Conservation (phyloP, 2,797 vertebrate genomes). For the Clarias laeviceps region DNA sequence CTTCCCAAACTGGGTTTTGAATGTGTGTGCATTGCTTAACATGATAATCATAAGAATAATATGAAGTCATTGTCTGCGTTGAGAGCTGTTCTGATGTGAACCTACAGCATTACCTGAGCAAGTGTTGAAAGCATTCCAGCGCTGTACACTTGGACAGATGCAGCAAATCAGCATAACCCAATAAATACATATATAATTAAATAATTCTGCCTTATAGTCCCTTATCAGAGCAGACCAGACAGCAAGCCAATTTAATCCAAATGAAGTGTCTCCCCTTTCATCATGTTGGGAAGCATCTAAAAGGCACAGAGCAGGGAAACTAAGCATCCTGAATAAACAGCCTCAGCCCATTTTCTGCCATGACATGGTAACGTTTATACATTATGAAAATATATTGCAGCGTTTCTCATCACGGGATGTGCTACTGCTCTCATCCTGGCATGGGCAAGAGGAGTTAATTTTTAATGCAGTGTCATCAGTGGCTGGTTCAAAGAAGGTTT, state of each 20-base stretch:
- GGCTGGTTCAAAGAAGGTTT: conserved; percentile 52
- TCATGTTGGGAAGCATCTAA: conserved; percentile 62
- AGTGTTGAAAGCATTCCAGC: conserved; percentile 29
- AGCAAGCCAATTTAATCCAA: conserved; percentile 71
- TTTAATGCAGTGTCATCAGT: conserved; percentile 56
- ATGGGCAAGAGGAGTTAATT: conserved; percentile 55
- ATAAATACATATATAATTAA: conserved; percentile 65
- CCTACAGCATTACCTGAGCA: conserved; percentile 31
- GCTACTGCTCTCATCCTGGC: conserved; percentile 53
- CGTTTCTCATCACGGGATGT: conserved; percentile 55
- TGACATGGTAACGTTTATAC: conserved; percentile 48
- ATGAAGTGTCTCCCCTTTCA: conserved; percentile 67
- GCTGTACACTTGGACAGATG: conserved; percentile 44
- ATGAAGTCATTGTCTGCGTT: conserved; percentile 3
- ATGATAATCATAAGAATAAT: conserved; percentile 12
- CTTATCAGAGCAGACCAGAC: conserved; percentile 73
- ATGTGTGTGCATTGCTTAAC: neutral
- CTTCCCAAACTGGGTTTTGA: neutral
- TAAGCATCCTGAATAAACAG: conserved; percentile 58
- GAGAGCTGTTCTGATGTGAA: conserved; percentile 19
- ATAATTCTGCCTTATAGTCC: conserved; percentile 63
- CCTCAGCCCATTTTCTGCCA: conserved; percentile 32
- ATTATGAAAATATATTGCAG: conserved; percentile 58
- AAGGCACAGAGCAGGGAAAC: conserved; percentile 57
- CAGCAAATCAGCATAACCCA: conserved; percentile 63